Conservation (phyloP, 2,888 invertebrate genomes). For the Neoaliturus tenellus region DNA sequence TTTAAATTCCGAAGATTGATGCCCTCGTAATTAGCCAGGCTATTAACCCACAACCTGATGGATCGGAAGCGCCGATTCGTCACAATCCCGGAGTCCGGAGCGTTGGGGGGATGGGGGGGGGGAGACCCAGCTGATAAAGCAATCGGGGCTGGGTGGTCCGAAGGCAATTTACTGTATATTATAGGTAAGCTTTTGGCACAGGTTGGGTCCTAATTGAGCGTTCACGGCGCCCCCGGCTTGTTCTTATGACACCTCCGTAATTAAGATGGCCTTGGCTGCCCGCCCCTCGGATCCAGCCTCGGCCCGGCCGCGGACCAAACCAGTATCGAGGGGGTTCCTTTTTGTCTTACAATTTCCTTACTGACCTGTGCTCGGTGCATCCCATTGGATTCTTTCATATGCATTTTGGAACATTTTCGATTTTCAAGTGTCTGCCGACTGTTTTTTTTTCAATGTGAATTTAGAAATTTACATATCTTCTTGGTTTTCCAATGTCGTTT, state of each 20-base stretch:
- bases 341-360: no score
- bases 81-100: constrained; percentile 8
- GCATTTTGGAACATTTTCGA: no score
- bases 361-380: no score
- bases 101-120: neutral
- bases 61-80: constrained; percentile 5
- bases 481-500: no score
- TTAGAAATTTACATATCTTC: no score
- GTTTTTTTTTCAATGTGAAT: no score
- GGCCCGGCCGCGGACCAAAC: neutral
- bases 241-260: constrained; percentile 56
- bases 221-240: constrained; percentile 46
- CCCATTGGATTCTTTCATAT: no score
- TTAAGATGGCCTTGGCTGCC: constrained; percentile 35
- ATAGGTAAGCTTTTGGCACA: constrained; percentile 57
- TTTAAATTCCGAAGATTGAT: constrained; percentile 42
- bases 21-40: constrained; percentile 34
- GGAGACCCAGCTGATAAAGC: constrained; percentile 52
- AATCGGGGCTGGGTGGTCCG: constrained; percentile 52
- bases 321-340: neutral
- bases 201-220: constrained; percentile 51
- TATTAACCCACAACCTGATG: constrained; percentile 29
- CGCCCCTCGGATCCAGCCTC: neutral
- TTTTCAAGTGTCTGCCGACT: no score
- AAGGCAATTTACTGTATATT: constrained; percentile 53